Conservation (phyloP, 2,888 invertebrate species). For the Antheraea yamamai region DNA sequence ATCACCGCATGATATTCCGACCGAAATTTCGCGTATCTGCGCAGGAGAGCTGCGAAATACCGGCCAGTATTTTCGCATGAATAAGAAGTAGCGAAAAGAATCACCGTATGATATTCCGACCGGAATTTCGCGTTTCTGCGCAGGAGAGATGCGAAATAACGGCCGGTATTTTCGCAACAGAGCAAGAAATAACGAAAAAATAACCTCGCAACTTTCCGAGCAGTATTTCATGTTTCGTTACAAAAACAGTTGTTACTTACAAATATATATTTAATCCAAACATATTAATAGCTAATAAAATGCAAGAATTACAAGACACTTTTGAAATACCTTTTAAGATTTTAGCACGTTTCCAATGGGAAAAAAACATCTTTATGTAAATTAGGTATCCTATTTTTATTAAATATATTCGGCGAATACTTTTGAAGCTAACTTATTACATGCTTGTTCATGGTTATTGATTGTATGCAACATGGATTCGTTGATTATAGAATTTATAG, state of each 20-base stretch:
- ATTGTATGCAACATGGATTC: neutral
- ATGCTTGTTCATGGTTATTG: neutral
- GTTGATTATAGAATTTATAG: neutral
- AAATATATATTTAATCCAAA: neutral
- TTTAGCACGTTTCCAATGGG: neutral
- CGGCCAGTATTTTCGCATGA: neutral
- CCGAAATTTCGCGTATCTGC: neutral
- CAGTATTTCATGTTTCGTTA: neutral
- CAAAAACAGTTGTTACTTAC: neutral
- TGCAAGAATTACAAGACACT: conserved; percentile 13
- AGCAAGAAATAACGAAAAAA: neutral
- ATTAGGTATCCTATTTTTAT: neutral
- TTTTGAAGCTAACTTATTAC: neutral
- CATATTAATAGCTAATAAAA: conserved; percentile 6
- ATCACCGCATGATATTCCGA: neutral
- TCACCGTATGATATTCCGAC: neutral
- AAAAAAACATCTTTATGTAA: neutral
- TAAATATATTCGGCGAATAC: neutral
- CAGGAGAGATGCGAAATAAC: too few species aligned
- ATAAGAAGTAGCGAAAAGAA: neutral
- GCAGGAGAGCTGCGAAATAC: too few species aligned
- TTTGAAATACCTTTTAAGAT: conserved; percentile 5
- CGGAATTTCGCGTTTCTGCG: too few species aligned
- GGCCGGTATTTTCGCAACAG: neutral
- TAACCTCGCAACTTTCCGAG: neutral